A percentile compares a stretch with the other conserved stretches of the same genome.
Conservation (phyloP, 2,113 vertebrate species). For the Eublepharis macularius region DNA sequence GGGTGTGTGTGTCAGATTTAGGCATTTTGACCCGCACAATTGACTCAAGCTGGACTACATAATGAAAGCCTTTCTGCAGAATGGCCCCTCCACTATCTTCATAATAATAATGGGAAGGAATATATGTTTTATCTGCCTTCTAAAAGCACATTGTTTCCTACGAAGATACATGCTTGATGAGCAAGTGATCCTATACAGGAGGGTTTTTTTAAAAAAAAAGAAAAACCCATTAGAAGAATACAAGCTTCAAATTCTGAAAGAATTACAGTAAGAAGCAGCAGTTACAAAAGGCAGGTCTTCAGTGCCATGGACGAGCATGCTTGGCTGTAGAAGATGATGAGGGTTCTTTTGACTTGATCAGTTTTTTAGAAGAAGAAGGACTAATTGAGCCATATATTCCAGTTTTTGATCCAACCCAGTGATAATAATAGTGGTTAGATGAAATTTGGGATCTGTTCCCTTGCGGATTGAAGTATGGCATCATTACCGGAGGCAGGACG, state of each 20-base stretch:
- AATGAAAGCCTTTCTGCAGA: neutral
- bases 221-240: conserved; percentile 6
- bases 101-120: neutral
- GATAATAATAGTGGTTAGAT: conserved; percentile 18
- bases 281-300: neutral
- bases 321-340: conserved; percentile 7
- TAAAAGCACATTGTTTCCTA: neutral
- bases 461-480: conserved; percentile 41
- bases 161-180: neutral
- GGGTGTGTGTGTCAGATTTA: neutral
- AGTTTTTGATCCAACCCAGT: conserved; percentile 35
- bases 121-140: neutral
- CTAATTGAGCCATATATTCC: neutral
- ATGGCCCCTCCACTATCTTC: neutral
- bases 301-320: conserved; percentile 63
- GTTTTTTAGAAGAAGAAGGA: neutral
- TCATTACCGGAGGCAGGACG: conserved; percentile 69
- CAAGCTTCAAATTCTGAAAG: conserved; percentile 9
- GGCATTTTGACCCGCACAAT: neutral
- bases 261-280: neutral
- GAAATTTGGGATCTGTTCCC: conserved; percentile 24
- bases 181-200: neutral
- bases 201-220: neutral
- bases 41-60: neutral
- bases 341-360: conserved; percentile 53